Conservation (phyloP, 2,797 vertebrate species). For the Xerus rutilus region DNA sequence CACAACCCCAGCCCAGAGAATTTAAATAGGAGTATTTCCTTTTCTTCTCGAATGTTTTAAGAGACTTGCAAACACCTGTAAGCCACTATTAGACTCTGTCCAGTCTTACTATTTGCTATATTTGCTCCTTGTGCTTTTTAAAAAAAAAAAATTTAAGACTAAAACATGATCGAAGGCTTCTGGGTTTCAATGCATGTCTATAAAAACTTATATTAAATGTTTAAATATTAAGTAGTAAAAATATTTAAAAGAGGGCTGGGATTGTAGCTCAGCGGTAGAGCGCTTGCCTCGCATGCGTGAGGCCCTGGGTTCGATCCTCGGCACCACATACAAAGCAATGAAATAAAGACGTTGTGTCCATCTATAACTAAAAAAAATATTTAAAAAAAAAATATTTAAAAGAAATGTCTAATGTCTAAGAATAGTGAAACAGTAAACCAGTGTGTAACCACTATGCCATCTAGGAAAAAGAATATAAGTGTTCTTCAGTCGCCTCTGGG, state of each 20-base stretch:
- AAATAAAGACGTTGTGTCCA: no score
- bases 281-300: no score
- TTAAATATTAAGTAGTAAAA: neutral
- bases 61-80: neutral
- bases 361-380: no score
- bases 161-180: neutral
- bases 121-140: neutral
- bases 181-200: neutral
- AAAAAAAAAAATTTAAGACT: neutral
- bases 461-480: neutral
- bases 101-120: neutral
- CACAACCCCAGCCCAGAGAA: no score
- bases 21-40: neutral
- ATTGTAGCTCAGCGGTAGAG: no score
- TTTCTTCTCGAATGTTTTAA: slow-evolving; percentile 28
- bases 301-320: no score
- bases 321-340: no score
- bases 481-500: neutral
- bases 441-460: neutral
- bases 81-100: neutral
- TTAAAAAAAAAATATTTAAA: neutral
- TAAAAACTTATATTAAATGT: neutral
- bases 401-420: neutral
- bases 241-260: slow-evolving; percentile 3
- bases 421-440: neutral